phyloP scores from a whole-genome alignment of 2,113 vertebrate genomes.

The Megatriorchis doriae region DNA sequence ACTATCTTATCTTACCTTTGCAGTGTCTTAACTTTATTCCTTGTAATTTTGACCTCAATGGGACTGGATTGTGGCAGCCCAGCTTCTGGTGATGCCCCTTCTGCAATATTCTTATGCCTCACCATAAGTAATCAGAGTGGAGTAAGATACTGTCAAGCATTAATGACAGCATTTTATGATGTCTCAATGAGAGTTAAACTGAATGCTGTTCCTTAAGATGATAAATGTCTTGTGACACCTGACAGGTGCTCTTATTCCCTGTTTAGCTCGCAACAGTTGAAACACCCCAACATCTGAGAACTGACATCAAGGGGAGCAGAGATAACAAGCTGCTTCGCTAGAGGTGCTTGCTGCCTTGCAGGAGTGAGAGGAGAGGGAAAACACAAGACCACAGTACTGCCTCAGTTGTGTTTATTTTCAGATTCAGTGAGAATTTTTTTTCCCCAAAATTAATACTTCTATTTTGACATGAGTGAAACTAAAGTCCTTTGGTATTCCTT shows the following conservation, averaged over 20 bases:
- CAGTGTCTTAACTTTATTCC: not conserved
- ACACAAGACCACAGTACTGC: not conserved
- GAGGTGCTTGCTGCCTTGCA: not conserved
- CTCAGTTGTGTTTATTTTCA: not conserved
- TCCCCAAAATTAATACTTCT: not conserved
- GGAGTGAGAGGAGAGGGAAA: not conserved
- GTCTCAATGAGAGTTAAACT: not conserved
- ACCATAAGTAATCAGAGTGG: not conserved
- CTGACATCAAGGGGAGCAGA: not conserved
- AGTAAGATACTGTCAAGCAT: not conserved
- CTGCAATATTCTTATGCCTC: not conserved
- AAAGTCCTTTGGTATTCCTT: not conserved
- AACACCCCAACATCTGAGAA: not conserved
- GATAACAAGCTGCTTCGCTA: not conserved
- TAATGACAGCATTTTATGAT: not conserved
- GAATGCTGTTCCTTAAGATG: not conserved
- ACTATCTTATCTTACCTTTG: not conserved
- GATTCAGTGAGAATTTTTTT: not conserved
- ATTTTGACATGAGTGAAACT: not conserved
- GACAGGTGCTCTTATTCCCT: not conserved
- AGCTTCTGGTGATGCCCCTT: not conserved
- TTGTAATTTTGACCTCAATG: not conserved
- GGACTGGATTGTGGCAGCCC: not conserved
- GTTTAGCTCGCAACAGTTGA: not conserved
- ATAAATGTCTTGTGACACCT: not conserved